phyloP scores from a whole-genome alignment of 2,888 invertebrate genomes.

The Venusia cambrica region DNA sequence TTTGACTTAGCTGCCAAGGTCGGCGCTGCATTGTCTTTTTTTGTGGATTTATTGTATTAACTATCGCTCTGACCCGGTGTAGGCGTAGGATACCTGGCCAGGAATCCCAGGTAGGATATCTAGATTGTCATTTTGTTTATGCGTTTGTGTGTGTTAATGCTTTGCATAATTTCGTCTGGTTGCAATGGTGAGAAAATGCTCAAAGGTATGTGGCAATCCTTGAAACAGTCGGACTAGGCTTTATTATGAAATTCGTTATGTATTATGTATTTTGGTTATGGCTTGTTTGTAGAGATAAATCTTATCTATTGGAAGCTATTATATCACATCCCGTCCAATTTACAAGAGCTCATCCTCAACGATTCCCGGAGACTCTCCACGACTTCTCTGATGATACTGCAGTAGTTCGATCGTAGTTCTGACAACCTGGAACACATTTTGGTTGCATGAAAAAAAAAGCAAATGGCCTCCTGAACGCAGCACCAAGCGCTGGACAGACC shows the following conservation, averaged over 20 bases:
- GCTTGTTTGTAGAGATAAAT: too few relatives aligned
- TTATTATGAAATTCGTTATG: too few relatives aligned
- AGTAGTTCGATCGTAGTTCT: too few relatives aligned
- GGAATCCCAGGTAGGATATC: constrained; percentile 33
- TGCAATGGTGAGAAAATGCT: constrained; percentile 10
- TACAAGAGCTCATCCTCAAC: too few relatives aligned
- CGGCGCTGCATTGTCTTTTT: constrained; percentile 70
- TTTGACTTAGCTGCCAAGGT: constrained; percentile 77
- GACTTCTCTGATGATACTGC: too few relatives aligned
- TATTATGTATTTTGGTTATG: too few relatives aligned
- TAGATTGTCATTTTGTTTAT: constrained; percentile 34
- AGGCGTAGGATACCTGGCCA: constrained; percentile 36
- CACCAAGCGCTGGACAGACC: too few relatives aligned
- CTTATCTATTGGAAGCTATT: background rate
- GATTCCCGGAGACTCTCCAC: too few relatives aligned
- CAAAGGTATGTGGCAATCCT: constrained; percentile 2
- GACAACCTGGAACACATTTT: too few relatives aligned
- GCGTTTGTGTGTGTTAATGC: constrained; percentile 12
- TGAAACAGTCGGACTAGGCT: background rate
- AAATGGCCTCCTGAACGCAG: too few relatives aligned
- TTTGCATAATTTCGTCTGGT: constrained; percentile 18
- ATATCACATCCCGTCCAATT: too few relatives aligned
- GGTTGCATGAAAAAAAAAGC: too few relatives aligned
- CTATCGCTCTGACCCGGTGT: constrained; percentile 53
- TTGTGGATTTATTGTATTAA: constrained; percentile 46